Evolutionary conservation across 2,113 vertebrate genomes (phyloP).

Genomic region (Saimiri boliviensis): DNA sequence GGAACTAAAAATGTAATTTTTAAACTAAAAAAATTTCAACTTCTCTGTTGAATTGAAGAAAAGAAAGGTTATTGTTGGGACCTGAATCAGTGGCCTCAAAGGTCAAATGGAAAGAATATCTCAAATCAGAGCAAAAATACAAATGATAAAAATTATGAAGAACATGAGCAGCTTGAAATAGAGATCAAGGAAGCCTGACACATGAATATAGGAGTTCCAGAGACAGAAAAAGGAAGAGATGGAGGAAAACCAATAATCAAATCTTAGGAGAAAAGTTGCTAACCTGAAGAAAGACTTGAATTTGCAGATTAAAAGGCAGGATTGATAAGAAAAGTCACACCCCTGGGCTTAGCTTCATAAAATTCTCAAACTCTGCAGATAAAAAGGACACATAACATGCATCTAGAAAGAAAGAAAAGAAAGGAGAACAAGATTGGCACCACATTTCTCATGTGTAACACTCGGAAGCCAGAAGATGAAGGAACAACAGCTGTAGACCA

Average conservation of each 20-base stretch:
- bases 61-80: background rate
- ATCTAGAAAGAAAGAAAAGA: background rate
- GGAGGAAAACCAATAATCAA: background rate
- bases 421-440: background rate
- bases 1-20: background rate
- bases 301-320: background rate
- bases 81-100: background rate
- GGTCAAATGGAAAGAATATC: background rate
- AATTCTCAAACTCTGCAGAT: background rate
- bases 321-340: background rate
- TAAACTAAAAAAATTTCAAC: background rate
- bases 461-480: background rate
- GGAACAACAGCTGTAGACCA: background rate
- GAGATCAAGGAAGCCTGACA: background rate
- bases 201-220: background rate
- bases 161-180: background rate
- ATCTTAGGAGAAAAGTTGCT: background rate
- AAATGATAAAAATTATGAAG: background rate
- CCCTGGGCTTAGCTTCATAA: background rate
- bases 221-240: background rate
- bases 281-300: background rate
- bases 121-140: background rate
- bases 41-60: background rate
- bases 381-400: background rate
- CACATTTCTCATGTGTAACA: background rate